Evolutionary conservation across 1,140 invertebrate species (phyloP).

Genomic region (Nasonia longicornis): DNA sequence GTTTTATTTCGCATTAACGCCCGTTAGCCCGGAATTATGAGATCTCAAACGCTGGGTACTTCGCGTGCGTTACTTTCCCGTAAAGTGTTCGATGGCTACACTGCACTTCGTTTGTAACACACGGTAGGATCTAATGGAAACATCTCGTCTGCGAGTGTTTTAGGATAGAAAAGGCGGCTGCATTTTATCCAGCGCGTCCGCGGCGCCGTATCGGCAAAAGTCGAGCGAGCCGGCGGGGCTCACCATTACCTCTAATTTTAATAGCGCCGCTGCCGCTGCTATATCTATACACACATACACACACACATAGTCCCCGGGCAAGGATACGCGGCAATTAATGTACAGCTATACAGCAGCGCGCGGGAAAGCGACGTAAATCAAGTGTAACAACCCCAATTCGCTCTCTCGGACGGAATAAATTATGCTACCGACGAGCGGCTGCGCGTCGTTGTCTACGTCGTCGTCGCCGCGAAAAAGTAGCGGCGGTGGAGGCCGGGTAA

Average conservation of each 20-base stretch:
- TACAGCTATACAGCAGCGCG: not conserved
- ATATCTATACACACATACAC: no score
- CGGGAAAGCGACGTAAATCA: slow-evolving; percentile 42
- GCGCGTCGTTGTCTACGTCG: slow-evolving; percentile 9
- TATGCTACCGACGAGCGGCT: slow-evolving; percentile 38
- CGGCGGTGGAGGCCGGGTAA: slow-evolving; percentile 24
- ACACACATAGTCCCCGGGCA: not conserved
- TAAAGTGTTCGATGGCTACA: no score
- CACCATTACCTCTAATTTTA: slow-evolving; percentile 41
- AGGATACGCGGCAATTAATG: slow-evolving; percentile 43
- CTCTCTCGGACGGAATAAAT: slow-evolving; percentile 45
- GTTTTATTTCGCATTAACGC: slow-evolving; percentile 15
- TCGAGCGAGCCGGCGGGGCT: not conserved
- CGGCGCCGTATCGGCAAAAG: not conserved
- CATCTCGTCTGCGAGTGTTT: no score
- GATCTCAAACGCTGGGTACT: not conserved
- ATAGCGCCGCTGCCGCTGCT: not conserved
- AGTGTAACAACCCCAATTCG: slow-evolving; percentile 48
- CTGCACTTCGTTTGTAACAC: no score
- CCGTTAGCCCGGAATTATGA: not conserved
- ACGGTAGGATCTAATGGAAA: no score
- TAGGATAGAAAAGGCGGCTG: not conserved
- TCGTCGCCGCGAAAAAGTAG: slow-evolving; percentile 44
- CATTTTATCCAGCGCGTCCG: not conserved
- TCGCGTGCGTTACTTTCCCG: no score